These are phyloP conservation scores for Leucania comma DNA, from an alignment of 2,888 invertebrate species.

Conservation along the genomic window DNA sequence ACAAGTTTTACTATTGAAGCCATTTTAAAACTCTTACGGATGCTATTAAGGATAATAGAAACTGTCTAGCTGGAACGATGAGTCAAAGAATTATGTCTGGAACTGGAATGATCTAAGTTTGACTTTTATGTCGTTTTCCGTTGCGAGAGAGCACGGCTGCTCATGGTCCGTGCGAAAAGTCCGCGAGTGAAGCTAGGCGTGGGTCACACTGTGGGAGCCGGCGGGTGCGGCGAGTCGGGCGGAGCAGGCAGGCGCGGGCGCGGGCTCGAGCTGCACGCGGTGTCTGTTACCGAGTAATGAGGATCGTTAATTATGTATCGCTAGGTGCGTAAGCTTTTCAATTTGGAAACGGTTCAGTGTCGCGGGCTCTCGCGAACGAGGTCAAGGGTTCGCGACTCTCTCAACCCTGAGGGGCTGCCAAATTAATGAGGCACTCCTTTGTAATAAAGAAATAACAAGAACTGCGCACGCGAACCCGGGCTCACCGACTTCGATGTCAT, in stretches of 20 bases:
- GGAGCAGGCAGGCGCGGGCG: conserved; percentile 36
- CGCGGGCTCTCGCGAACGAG: conserved; percentile 86
- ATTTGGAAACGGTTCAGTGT: conserved; percentile 82
- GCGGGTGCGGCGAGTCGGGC: conserved; percentile 42
- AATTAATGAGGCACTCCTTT: conserved; percentile 91
- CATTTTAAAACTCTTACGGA: conserved; percentile 89
- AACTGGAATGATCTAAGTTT: conserved; percentile 86
- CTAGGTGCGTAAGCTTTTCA: conserved; percentile 88
- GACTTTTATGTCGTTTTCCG: conserved; percentile 81
- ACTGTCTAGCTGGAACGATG: conserved; percentile 85
- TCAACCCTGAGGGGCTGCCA: conserved; percentile 90
- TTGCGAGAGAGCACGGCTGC: conserved; percentile 65
- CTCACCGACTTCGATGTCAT: conserved; percentile 87
- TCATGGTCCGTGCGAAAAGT: conserved; percentile 68
- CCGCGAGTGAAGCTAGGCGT: conserved; percentile 52
- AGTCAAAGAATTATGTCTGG: conserved; percentile 86
- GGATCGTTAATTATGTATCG: conserved; percentile 90
- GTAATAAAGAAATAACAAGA: conserved; percentile 91
- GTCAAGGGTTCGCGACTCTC: conserved; percentile 90
- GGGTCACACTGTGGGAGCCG: conserved; percentile 47
- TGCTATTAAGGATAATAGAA: conserved; percentile 90
- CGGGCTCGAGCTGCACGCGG: conserved; percentile 63
- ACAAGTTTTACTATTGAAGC: conserved; percentile 87
- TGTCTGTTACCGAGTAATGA: conserved; percentile 87
- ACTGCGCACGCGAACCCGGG: conserved; percentile 89